These are phyloP conservation scores for Acronicta alni DNA, from an alignment of 2,888 invertebrate genomes.

Conservation along the genomic window DNA sequence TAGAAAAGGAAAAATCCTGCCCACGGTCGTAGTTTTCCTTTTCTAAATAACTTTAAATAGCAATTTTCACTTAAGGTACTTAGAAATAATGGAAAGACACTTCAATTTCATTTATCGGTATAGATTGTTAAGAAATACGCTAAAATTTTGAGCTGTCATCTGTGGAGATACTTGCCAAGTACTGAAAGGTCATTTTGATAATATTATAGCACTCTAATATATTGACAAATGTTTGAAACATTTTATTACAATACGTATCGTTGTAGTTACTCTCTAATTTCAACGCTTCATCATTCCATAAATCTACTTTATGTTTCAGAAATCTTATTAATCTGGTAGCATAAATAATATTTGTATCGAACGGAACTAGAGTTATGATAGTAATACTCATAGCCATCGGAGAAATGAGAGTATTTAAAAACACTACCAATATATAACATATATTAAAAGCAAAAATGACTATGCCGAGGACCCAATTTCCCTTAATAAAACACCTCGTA, in stretches of 20 bases:
- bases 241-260: neutral
- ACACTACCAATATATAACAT: neutral
- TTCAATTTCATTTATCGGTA: too few relatives aligned
- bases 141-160: too few relatives aligned
- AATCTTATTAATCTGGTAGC: slow-evolving; percentile 3
- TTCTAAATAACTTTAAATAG: too few relatives aligned
- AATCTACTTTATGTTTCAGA: slow-evolving; percentile 11
- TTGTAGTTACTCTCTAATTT: neutral
- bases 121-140: too few relatives aligned
- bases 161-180: neutral
- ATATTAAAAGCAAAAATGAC: neutral
- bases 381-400: too few relatives aligned
- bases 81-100: too few relatives aligned
- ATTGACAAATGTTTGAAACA: slow-evolving; percentile 2
- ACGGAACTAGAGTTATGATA: neutral
- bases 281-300: slow-evolving; percentile 18
- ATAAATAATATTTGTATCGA: slow-evolving; percentile 24
- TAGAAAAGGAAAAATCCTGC: too few relatives aligned
- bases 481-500: neutral
- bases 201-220: slow-evolving; percentile 8
- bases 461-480: neutral
- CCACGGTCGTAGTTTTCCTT: too few relatives aligned
- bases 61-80: too few relatives aligned
- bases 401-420: neutral
- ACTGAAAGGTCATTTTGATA: neutral